These are phyloP conservation scores for Excalfactoria chinensis DNA, from an alignment of 2,113 vertebrate species.

Conservation along the genomic window DNA sequence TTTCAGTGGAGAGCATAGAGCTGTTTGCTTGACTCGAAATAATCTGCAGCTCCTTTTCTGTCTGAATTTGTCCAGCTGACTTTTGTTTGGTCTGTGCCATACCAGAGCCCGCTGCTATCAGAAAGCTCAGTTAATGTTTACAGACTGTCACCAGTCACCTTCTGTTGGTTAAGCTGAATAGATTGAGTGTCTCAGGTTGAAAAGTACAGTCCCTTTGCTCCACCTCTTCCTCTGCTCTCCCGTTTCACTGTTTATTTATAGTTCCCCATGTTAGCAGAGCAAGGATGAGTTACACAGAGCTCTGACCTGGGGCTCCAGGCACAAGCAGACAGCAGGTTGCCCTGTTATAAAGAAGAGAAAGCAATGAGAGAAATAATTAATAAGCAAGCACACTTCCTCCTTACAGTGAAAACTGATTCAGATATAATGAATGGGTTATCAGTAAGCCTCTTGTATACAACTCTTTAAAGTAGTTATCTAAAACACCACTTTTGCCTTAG, in stretches of 20 bases:
- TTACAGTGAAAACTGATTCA: not conserved
- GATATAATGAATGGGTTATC: slow-evolving; percentile 1
- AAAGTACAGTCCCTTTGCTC: not conserved
- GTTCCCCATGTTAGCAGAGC: slow-evolving; percentile 7
- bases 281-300: not conserved
- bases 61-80: not conserved
- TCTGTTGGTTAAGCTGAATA: not conserved
- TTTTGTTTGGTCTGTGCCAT: not conserved
- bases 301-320: slow-evolving; percentile 21
- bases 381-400: not conserved
- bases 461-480: not conserved
- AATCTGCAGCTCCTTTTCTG: not conserved
- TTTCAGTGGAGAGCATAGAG: not conserved
- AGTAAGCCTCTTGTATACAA: not conserved
- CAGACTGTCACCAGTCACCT: not conserved
- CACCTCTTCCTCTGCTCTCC: not conserved
- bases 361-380: slow-evolving; percentile 45
- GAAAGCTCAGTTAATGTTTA: not conserved
- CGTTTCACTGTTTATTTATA: slow-evolving; percentile 66
- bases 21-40: slow-evolving; percentile 9
- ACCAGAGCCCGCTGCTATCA: not conserved
- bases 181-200: slow-evolving; percentile 6
- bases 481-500: not conserved
- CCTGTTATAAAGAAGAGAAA: not conserved
- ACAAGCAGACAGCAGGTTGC: not conserved